phyloP scores from a whole-genome alignment of 1,140 invertebrate genomes.

The Calephelis nemesis region DNA sequence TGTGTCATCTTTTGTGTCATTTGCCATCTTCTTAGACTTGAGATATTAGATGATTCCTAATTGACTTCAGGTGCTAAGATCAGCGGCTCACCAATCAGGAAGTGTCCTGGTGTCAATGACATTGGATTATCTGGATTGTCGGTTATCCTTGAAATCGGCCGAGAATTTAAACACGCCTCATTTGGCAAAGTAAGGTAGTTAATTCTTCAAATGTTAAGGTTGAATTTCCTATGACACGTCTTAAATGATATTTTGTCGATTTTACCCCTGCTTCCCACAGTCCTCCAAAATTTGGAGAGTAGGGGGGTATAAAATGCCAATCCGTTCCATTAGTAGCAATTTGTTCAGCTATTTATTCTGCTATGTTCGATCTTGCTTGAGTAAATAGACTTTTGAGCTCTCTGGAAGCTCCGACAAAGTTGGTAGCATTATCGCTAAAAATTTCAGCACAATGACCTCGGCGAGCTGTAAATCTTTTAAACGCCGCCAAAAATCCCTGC shows the following conservation, averaged over 20 bases:
- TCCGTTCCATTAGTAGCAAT: neutral
- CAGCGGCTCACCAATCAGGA: slow-evolving; percentile 25
- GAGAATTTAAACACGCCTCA: neutral
- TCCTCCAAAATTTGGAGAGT: neutral
- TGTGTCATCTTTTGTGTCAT: slow-evolving; percentile 2
- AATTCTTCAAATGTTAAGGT: slow-evolving; percentile 1
- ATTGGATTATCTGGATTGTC: slow-evolving; percentile 12
- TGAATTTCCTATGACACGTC: neutral
- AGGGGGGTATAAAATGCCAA: neutral
- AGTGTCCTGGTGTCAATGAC: slow-evolving; percentile 25
- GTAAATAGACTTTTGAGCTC: neutral
- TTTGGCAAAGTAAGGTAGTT: neutral
- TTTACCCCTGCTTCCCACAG: neutral
- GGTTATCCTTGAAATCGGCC: neutral
- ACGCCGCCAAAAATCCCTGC: neutral
- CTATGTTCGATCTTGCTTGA: neutral
- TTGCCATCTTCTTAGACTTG: neutral
- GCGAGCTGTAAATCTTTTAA: neutral
- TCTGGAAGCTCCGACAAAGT: slow-evolving; percentile 1
- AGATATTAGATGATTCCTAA: slow-evolving; percentile 3
- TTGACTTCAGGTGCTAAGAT: slow-evolving; percentile 21
- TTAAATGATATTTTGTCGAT: neutral
- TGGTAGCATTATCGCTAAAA: slow-evolving; percentile 16
- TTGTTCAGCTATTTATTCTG: neutral
- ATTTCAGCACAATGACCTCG: neutral